Conservation (phyloP, 2,888 invertebrate species). For the Dorcus parallelipipedus region DNA sequence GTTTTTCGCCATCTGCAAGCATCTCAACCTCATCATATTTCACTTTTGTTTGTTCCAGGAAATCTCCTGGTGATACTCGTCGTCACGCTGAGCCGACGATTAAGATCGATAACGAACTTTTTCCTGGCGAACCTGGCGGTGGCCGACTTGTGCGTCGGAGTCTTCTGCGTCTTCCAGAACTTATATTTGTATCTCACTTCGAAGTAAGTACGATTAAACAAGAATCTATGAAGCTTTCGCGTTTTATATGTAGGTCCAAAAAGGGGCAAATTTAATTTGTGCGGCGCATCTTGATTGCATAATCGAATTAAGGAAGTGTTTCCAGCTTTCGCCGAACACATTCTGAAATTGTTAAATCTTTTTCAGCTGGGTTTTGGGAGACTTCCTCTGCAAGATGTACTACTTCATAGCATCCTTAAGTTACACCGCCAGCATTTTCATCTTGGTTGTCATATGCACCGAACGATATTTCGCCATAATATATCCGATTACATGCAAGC, state of each 20-base stretch:
- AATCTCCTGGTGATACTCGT: slow-evolving; percentile 85
- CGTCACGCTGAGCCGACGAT: slow-evolving; percentile 74
- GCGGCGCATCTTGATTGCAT: too few relatives aligned
- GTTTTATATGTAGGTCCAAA: too few relatives aligned
- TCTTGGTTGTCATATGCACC: slow-evolving; percentile 82
- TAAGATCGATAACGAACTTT: slow-evolving; percentile 87
- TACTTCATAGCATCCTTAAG: slow-evolving; percentile 85
- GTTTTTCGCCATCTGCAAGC: too few relatives aligned
- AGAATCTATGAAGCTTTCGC: too few relatives aligned
- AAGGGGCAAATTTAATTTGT: too few relatives aligned
- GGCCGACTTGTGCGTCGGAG: slow-evolving; percentile 88
- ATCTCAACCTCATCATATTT: not conserved
- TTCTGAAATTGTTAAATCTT: slow-evolving; percentile 20
- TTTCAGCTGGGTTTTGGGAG: slow-evolving; percentile 76
- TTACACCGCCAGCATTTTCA: slow-evolving; percentile 87
- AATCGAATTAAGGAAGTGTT: too few relatives aligned
- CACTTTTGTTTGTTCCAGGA: slow-evolving; percentile 58
- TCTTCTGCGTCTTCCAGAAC: slow-evolving; percentile 90
- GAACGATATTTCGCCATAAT: slow-evolving; percentile 85
- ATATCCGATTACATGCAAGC: slow-evolving; percentile 79
- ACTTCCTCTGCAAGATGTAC: slow-evolving; percentile 87
- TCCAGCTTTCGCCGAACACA: too few relatives aligned
- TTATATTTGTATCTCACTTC: slow-evolving; percentile 76
- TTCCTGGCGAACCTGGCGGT: slow-evolving; percentile 87
- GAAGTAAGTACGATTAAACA: slow-evolving; percentile 53